Evolutionary conservation across 2,888 invertebrate species (phyloP).

Genomic region (Megamerina dolium): DNA sequence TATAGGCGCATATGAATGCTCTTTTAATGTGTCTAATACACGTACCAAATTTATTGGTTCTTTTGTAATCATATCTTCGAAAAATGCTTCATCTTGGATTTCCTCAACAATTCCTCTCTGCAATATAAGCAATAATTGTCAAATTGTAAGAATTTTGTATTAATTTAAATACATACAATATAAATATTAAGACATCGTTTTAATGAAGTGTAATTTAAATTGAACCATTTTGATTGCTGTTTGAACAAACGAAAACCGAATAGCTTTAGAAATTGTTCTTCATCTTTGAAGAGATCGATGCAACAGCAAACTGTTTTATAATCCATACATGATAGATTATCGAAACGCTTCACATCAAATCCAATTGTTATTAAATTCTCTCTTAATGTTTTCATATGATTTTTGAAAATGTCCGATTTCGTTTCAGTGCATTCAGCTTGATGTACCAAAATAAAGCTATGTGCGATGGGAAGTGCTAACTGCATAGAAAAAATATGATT

Average conservation of each 20-base stretch:
- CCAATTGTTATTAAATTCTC: slow-evolving; percentile 18
- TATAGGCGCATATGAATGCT: slow-evolving; percentile 27
- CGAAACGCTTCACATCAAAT: slow-evolving; percentile 8
- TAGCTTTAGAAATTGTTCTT: slow-evolving; percentile 20
- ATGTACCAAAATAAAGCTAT: slow-evolving; percentile 24
- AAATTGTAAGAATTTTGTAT: not conserved
- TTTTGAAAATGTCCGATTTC: slow-evolving; percentile 14
- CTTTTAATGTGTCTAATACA: slow-evolving; percentile 33
- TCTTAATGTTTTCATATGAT: slow-evolving; percentile 16
- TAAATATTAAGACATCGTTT: slow-evolving; percentile 26
- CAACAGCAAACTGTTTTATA: slow-evolving; percentile 24
- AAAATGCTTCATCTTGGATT: not conserved
- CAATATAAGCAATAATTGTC: slow-evolving; percentile 1
- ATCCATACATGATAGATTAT: slow-evolving; percentile 15
- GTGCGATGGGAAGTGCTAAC: slow-evolving; percentile 23
- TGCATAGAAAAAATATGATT: slow-evolving; percentile 6
- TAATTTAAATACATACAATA: slow-evolving; percentile 25
- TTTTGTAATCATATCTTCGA: slow-evolving; percentile 16
- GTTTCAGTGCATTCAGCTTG: slow-evolving; percentile 23
- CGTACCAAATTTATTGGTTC: slow-evolving; percentile 30
- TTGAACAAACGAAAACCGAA: slow-evolving; percentile 25
- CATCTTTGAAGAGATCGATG: slow-evolving; percentile 28
- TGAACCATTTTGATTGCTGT: slow-evolving; percentile 24
- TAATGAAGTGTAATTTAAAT: slow-evolving; percentile 25
- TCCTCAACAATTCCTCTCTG: not conserved